phyloP scores from a whole-genome alignment of 2,797 vertebrate genomes.

The Poecilia wingei region DNA sequence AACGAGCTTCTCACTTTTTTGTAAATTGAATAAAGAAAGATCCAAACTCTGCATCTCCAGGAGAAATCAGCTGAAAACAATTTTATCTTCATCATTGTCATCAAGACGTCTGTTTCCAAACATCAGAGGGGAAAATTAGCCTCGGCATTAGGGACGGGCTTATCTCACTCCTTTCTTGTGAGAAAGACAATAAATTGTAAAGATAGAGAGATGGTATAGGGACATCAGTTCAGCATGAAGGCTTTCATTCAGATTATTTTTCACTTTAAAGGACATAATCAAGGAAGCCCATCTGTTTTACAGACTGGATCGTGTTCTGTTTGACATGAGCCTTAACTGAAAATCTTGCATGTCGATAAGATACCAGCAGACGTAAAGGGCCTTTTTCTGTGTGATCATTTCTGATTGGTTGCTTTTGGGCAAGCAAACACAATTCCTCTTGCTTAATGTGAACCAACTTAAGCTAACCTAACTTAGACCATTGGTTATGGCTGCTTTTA shows the following conservation, averaged over 20 bases:
- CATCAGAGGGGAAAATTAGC: conserved; percentile 53
- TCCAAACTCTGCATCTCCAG: conserved; percentile 30
- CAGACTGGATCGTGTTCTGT: conserved; percentile 24
- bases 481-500: neutral
- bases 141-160: conserved; percentile 43
- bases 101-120: conserved; percentile 59
- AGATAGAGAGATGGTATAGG: conserved; percentile 43
- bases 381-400: neutral
- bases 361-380: neutral
- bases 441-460: neutral
- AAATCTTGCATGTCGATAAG: conserved; percentile 20
- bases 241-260: conserved; percentile 39
- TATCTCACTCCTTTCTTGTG: conserved; percentile 58
- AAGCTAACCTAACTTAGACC: neutral
- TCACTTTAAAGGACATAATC: conserved; percentile 21
- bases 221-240: conserved; percentile 36
- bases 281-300: conserved; percentile 33
- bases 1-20: conserved; percentile 68
- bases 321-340: conserved; percentile 17
- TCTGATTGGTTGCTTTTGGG: conserved; percentile 13
- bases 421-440: neutral
- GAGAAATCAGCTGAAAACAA: conserved; percentile 62
- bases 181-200: conserved; percentile 53
- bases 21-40: conserved; percentile 58
- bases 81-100: conserved; percentile 60